Conservation (phyloP, 2,113 vertebrate genomes). For the Emydocephalus ijimae region DNA sequence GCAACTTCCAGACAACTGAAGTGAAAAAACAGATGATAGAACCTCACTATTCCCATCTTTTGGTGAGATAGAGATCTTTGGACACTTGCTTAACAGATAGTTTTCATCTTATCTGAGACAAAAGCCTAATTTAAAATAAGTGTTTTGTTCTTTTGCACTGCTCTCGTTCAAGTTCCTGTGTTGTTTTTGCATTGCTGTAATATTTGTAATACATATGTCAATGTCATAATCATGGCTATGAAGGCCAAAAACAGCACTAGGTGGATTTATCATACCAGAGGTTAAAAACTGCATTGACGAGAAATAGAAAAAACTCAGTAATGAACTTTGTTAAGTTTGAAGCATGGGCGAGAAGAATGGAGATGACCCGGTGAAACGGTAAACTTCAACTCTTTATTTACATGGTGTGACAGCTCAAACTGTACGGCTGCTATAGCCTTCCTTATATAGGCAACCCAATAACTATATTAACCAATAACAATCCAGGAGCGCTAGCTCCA, state of each 20-base stretch:
- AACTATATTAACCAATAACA: too few species aligned
- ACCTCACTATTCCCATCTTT: not conserved
- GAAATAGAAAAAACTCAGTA: constrained; percentile 24
- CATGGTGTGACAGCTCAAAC: too few species aligned
- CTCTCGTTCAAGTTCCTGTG: not conserved
- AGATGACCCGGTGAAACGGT: too few species aligned
- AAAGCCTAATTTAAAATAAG: too few species aligned
- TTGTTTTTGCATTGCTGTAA: not conserved
- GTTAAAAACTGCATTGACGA: fast-evolving
- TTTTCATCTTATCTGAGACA: not conserved
- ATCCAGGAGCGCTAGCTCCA: too few species aligned
- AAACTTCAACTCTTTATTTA: too few species aligned
- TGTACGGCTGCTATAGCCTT: too few species aligned
- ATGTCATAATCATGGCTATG: not conserved
- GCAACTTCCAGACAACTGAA: not conserved
- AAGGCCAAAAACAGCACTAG: not conserved
- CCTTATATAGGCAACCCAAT: too few species aligned
- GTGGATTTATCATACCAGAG: not conserved
- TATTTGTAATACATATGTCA: not conserved
- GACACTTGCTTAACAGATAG: not conserved
- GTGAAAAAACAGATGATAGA: not conserved
- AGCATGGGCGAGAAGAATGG: too few species aligned
- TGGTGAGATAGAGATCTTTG: not conserved
- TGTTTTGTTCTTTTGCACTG: not conserved
- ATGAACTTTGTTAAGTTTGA: too few species aligned